Conservation (phyloP, 1,140 invertebrate species). For the Leptoteleia sp. region DNA sequence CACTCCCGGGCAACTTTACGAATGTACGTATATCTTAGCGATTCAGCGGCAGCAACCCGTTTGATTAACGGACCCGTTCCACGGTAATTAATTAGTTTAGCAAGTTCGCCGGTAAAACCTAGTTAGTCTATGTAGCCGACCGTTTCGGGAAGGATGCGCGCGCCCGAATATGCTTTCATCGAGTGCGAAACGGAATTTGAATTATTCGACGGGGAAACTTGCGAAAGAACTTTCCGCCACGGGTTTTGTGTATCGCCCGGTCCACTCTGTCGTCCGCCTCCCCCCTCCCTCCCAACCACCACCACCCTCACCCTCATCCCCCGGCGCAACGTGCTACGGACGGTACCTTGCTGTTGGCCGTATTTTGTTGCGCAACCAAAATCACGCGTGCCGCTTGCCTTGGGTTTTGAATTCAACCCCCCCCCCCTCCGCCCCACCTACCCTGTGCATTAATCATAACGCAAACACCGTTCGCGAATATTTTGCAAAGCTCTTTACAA, state of each 20-base stretch:
- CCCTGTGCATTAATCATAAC: too few relatives aligned
- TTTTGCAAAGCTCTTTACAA: too few relatives aligned
- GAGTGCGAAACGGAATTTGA: slow-evolving; percentile 36
- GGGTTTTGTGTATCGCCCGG: slow-evolving; percentile 12
- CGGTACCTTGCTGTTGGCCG: too few relatives aligned
- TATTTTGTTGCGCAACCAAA: too few relatives aligned
- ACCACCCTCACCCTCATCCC: too few relatives aligned
- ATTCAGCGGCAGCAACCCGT: slow-evolving; percentile 28
- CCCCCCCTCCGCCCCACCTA: too few relatives aligned
- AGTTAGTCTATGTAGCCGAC: slow-evolving; percentile 16
- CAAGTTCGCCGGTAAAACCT: slow-evolving; percentile 30
- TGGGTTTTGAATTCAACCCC: too few relatives aligned
- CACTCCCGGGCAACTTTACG: slow-evolving; percentile 35
- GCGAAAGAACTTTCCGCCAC: slow-evolving; percentile 9
- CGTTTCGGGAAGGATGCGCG: slow-evolving; percentile 10
- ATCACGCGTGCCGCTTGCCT: too few relatives aligned
- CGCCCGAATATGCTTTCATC: slow-evolving; percentile 20
- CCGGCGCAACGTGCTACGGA: too few relatives aligned
- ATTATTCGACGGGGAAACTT: slow-evolving; percentile 31
- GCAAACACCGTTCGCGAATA: too few relatives aligned
- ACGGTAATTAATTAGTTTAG: slow-evolving; percentile 52
- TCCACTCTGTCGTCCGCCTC: too few relatives aligned
- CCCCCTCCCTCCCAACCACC: too few relatives aligned
- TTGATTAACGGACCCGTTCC: slow-evolving; percentile 43
- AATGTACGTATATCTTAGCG: slow-evolving; percentile 22